Base-by-base conservation (phyloP, 2,113 vertebrate species). In the Leptocoma aspasia region DNA sequence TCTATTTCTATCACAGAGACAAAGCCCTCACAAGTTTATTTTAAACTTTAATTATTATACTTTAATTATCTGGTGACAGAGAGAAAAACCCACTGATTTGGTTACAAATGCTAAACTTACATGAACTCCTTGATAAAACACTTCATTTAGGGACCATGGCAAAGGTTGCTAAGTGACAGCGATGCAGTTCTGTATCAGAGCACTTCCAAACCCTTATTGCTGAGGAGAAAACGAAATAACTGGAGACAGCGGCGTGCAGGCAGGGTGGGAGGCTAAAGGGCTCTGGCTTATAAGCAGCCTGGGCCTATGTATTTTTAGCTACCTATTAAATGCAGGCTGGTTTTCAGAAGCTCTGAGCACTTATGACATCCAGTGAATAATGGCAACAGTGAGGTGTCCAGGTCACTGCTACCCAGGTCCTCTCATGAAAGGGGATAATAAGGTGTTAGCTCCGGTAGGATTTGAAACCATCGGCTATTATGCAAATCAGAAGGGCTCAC, bases 191-290 rank as follows among this genome's bases (percentile, higher is more conserved):
- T 41, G 7, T 84, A 35, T 65, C 63, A 82, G n/a, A 79, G 65
- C 66, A 17, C 39, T 82, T 80, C 50, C 70, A 90, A 66, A 44
- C 9, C 53, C n/a, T 13, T 22, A 10, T 7, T 0, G 4, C 56
- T 0, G 2, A 56, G 64, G 54, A 80, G 71, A 73, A 91, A 86
- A 94, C 64, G 9, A 52, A 87, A 75, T 45, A 82, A 24, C 44
- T 71, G 49, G n/a, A 49, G 37, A n/a, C 52, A 63, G 42, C 0
- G 0, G 41, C 0, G 0, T 50, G 33, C 9, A 31, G 63, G 54
- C 90, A 86, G 71, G 18, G 27, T 31, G 30, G 26, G 64, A 94
- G 21, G 39, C 45, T 61, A 50, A 77, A 90, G 76, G 76, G 56
- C 56, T 81, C 23, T 6, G 6, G 21, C 44, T 83, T 39, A 30